Evolutionary conservation across 2,888 invertebrate species (phyloP).

Genomic region (Rhorus exstirpatorius): DNA sequence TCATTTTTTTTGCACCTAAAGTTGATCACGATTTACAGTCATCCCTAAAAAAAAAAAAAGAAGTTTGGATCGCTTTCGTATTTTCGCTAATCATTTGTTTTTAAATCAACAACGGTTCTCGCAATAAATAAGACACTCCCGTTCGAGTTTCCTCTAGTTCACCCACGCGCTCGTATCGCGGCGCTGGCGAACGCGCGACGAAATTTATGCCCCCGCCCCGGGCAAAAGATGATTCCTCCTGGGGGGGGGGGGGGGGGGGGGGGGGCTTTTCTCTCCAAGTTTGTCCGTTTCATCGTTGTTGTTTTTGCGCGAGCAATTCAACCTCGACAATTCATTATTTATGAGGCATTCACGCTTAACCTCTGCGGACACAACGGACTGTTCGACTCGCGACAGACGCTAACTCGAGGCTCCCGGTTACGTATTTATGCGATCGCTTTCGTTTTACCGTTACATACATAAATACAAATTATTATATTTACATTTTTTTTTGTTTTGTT

Average conservation of each 20-base stretch:
- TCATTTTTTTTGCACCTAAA: conserved; percentile 6
- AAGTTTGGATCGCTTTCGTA: neutral
- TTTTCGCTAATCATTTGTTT: neutral
- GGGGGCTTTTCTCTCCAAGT: no score
- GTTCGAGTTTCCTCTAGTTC: neutral
- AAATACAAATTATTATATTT: conserved; percentile 51
- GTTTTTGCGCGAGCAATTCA: conserved; percentile 71
- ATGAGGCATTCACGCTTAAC: conserved; percentile 74
- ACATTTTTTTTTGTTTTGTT: conserved; percentile 36
- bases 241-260: no score
- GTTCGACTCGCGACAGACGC: conserved; percentile 67
- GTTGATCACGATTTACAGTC: neutral
- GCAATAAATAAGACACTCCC: neutral
- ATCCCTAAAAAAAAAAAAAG: neutral
- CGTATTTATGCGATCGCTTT: neutral
- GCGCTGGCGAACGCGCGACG: conserved; percentile 65
- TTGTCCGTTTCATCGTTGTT: no score
- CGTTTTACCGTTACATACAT: conserved; percentile 34
- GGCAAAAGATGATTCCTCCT: conserved; percentile 73
- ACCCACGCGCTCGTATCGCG: conserved; percentile 37
- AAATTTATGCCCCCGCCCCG: conserved; percentile 79
- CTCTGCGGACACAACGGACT: neutral
- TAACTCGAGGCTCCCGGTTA: conserved; percentile 32
- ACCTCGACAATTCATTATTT: conserved; percentile 79
- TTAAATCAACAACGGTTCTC: neutral